Evolutionary conservation across 2,888 invertebrate genomes (phyloP).

Genomic region (Polymixis flavicincta): DNA sequence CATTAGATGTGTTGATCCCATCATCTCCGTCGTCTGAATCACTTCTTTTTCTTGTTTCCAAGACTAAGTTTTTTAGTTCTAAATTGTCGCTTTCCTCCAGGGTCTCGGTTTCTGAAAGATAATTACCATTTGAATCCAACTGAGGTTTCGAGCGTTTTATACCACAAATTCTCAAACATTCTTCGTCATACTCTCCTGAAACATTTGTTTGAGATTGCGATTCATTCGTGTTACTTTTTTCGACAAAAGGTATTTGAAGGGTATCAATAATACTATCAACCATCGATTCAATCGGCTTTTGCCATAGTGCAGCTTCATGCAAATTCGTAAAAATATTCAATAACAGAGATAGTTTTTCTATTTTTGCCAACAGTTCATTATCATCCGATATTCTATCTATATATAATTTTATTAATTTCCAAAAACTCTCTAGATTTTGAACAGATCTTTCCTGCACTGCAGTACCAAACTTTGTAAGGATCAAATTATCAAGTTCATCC

Average conservation of each 20-base stretch:
- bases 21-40: not conserved
- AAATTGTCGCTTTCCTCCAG: not conserved
- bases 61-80: not conserved
- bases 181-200: conserved; percentile 2
- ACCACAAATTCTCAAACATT: conserved; percentile 30
- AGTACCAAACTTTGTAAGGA: not conserved
- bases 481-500: not conserved
- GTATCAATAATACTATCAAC: conserved; percentile 33
- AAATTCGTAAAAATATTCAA: conserved; percentile 36
- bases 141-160: not conserved
- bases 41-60: not conserved
- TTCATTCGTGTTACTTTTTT: not conserved
- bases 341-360: conserved; percentile 26
- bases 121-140: conserved; percentile 29
- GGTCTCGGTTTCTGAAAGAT: conserved; percentile 32
- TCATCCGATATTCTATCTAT: not conserved
- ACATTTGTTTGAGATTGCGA: conserved; percentile 2
- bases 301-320: conserved; percentile 3
- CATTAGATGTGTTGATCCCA: not conserved
- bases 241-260: conserved; percentile 10
- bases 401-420: conserved; percentile 28
- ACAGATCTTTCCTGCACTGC: not conserved
- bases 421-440: conserved; percentile 29
- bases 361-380: conserved; percentile 1
- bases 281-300: conserved; percentile 16